Percentiles rank a stretch among this genome's conserved stretches.
Conservation (phyloP, 2,113 vertebrate species). For the Arenaria interpres region DNA sequence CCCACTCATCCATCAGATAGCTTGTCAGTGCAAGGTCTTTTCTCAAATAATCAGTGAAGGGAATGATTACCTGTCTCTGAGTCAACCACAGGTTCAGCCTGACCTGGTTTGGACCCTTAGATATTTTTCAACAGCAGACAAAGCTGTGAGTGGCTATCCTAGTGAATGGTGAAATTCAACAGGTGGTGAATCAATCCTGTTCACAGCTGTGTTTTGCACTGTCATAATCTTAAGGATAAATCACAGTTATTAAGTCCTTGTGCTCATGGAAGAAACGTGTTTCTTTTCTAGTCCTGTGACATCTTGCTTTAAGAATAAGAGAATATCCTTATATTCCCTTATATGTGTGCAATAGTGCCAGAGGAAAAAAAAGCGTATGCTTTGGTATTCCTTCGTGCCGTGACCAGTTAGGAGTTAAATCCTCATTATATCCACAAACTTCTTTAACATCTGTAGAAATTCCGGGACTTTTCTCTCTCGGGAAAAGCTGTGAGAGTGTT, state of each 20-base stretch:
- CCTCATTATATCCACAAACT: background rate
- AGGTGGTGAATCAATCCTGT: background rate
- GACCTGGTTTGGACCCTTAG: background rate
- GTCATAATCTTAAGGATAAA: background rate
- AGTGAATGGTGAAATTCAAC: background rate
- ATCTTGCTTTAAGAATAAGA: background rate
- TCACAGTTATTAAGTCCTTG: background rate
- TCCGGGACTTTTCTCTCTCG: background rate
- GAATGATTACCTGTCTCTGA: background rate
- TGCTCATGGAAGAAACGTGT: background rate
- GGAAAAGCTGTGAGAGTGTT: background rate
- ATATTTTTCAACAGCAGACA: background rate
- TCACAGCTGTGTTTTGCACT: background rate
- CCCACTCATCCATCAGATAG: background rate
- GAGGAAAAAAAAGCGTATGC: accelerated
- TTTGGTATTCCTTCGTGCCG: background rate
- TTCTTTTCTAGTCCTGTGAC: background rate
- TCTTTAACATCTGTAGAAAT: background rate
- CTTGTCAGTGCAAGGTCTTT: background rate
- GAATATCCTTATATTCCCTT: background rate
- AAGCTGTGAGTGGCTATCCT: background rate
- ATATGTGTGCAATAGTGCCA: background rate
- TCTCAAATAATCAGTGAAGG: background rate
- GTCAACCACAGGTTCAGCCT: background rate
- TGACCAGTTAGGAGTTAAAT: background rate